These are phyloP conservation scores for Agrilus planipennis DNA, from an alignment of 1,140 invertebrate species.

Conservation along the genomic window DNA sequence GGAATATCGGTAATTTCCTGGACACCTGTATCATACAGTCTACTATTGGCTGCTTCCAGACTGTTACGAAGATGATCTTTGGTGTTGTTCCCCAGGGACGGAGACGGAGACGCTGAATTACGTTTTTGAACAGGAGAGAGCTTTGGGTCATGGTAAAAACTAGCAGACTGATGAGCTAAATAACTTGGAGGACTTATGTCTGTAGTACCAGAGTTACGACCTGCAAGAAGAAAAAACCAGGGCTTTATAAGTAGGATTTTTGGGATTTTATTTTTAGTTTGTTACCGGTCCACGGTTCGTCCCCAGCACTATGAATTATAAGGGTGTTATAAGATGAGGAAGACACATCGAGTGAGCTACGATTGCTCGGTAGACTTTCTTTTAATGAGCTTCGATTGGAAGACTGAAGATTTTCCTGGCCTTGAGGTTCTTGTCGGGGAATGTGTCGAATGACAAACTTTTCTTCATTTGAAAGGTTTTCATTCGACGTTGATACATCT, in stretches of 20 bases:
- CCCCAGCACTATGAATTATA: slow-evolving; percentile 63
- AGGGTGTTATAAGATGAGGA: slow-evolving; percentile 69
- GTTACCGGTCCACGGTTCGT: slow-evolving; percentile 53
- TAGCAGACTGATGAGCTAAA: slow-evolving; percentile 16
- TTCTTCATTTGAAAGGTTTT: slow-evolving; percentile 79
- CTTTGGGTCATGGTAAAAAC: slow-evolving; percentile 23
- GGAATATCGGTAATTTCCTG: slow-evolving; percentile 76
- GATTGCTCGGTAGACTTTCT: slow-evolving; percentile 58
- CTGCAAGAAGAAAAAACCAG: slow-evolving; percentile 11
- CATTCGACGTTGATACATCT: slow-evolving; percentile 80
- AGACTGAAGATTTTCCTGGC: slow-evolving; percentile 66
- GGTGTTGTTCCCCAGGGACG: slow-evolving; percentile 21
- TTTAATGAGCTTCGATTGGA: slow-evolving; percentile 58
- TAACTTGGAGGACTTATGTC: slow-evolving; percentile 19
- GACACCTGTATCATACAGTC: slow-evolving; percentile 28
- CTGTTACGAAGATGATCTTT: slow-evolving; percentile 13
- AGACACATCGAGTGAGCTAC: slow-evolving; percentile 59
- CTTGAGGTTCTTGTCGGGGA: slow-evolving; percentile 80
- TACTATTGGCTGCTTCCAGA: slow-evolving; percentile 16
- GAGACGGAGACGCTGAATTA: slow-evolving; percentile 26
- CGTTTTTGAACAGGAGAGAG: slow-evolving; percentile 23
- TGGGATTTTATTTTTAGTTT: not conserved
- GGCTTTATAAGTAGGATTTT: no score
- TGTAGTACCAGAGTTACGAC: slow-evolving; percentile 26
- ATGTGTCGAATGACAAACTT: slow-evolving; percentile 71